Percentiles rank a stretch among this genome's conserved stretches.
phyloP scores from a whole-genome alignment of 2,113 vertebrate species.

The Thunnus maccoyii region DNA sequence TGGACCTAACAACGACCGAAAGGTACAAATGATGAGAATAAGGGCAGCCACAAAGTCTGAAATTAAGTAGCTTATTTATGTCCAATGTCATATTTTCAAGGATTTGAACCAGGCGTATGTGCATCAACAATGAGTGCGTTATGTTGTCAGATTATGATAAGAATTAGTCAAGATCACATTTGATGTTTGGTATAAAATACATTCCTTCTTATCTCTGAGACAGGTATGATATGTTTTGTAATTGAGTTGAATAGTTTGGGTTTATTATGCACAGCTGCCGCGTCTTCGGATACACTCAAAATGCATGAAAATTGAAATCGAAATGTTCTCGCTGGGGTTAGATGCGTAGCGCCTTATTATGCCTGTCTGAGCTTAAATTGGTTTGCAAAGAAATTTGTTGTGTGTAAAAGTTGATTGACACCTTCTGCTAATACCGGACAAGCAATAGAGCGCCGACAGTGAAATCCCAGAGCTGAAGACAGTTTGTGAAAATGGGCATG shows the following conservation, averaged over 20 bases:
- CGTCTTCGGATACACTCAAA: slow-evolving; percentile 6
- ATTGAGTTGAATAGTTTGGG: slow-evolving; percentile 4
- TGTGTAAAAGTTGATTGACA: slow-evolving; percentile 44
- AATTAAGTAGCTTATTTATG: not conserved
- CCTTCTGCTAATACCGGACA: slow-evolving; percentile 27
- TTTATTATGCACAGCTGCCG: slow-evolving; percentile 13
- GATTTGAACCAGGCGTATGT: not conserved
- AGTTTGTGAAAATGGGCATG: not conserved
- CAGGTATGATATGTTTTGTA: slow-evolving; percentile 9
- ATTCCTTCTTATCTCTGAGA: not conserved
- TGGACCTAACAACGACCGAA: not conserved
- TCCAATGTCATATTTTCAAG: not conserved
- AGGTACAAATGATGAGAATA: not conserved
- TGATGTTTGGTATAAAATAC: slow-evolving; percentile 5
- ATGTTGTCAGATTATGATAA: slow-evolving; percentile 7
- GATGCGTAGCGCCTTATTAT: slow-evolving; percentile 21
- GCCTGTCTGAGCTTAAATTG: slow-evolving; percentile 32
- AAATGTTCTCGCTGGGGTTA: slow-evolving; percentile 6
- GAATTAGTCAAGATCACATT: slow-evolving; percentile 11
- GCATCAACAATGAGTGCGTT: not conserved
- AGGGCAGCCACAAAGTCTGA: not conserved
- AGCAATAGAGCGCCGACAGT: not conserved
- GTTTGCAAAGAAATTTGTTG: slow-evolving; percentile 20
- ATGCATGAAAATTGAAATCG: slow-evolving; percentile 25
- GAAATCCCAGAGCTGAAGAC: slow-evolving; percentile 10